Percentiles rank a stretch among this genome's conserved stretches.
Evolutionary conservation across 1,140 invertebrate species (phyloP).

Genomic region (Penaeus chinensis): DNA sequence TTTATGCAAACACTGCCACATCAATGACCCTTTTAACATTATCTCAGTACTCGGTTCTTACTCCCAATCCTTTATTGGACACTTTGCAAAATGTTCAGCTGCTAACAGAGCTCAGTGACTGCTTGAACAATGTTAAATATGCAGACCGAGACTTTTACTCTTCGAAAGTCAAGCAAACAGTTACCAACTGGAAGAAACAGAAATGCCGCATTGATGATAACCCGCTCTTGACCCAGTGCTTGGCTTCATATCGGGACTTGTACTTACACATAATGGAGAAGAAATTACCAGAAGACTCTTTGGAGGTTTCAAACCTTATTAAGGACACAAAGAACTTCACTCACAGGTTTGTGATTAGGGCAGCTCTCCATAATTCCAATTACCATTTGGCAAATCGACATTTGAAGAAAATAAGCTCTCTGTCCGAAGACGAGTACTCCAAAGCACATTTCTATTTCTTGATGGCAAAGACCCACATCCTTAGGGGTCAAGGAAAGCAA

Average conservation of each 20-base stretch:
- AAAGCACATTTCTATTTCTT: conserved; percentile 55
- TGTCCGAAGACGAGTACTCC: conserved; percentile 25
- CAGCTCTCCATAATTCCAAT: conserved; percentile 55
- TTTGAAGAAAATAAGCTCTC: conserved; percentile 48
- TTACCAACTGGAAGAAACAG: conserved; percentile 44
- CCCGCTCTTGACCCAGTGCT: conserved; percentile 43
- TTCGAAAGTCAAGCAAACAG: conserved; percentile 24
- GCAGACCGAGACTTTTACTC: conserved; percentile 12
- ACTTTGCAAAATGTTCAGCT: conserved; percentile 50
- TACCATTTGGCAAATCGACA: conserved; percentile 56
- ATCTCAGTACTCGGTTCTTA: conserved; percentile 54
- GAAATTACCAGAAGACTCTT: background rate
- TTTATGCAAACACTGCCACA: conserved; percentile 38
- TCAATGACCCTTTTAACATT: conserved; percentile 38
- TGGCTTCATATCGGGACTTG: conserved; percentile 52
- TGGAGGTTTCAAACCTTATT: conserved; percentile 29
- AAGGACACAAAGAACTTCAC: conserved; percentile 44
- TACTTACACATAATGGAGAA: conserved; percentile 57
- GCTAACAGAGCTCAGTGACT: conserved; percentile 49
- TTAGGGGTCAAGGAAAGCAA: conserved; percentile 38
- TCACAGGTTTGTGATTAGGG: conserved; percentile 51
- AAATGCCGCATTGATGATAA: conserved; percentile 26
- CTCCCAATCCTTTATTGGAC: conserved; percentile 47
- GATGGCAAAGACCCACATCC: conserved; percentile 45
- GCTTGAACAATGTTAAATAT: conserved; percentile 36